Evolutionary conservation across 2,113 vertebrate species (phyloP).

Genomic region (Cynopterus brachyotis): DNA sequence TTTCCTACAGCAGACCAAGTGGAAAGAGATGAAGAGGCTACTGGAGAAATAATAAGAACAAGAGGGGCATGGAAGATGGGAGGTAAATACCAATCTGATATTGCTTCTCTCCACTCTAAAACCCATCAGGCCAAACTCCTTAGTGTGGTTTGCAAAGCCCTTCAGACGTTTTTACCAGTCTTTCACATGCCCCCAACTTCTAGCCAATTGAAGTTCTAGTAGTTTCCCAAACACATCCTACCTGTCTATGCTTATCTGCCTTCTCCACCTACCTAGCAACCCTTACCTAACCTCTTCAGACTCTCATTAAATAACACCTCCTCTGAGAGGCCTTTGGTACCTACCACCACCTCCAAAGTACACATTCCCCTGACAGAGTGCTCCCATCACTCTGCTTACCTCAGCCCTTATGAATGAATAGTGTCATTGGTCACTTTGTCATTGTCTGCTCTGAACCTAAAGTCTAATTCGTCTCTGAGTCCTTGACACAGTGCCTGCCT

Average conservation of each 20-base stretch:
- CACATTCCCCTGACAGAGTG: background rate
- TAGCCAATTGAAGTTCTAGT: background rate
- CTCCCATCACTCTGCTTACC: background rate
- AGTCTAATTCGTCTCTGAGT: background rate
- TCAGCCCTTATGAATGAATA: background rate
- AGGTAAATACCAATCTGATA: background rate
- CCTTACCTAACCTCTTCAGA: background rate
- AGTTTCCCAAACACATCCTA: background rate
- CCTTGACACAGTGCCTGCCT: background rate
- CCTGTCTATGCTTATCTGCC: background rate
- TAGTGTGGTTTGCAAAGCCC: background rate
- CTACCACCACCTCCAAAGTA: background rate
- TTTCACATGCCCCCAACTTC: background rate
- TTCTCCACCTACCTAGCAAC: background rate
- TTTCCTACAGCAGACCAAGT: background rate
- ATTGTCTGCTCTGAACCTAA: background rate
- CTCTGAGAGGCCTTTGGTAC: background rate
- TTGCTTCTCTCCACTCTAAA: background rate
- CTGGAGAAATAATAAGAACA: background rate
- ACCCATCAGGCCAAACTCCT: background rate
- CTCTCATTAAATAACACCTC: background rate
- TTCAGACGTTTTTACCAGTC: background rate
- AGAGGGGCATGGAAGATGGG: background rate
- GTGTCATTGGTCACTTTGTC: background rate
- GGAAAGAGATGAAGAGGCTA: background rate